Evolutionary conservation across 2,888 invertebrate genomes (phyloP).

Genomic region (Melanargia galathea): DNA sequence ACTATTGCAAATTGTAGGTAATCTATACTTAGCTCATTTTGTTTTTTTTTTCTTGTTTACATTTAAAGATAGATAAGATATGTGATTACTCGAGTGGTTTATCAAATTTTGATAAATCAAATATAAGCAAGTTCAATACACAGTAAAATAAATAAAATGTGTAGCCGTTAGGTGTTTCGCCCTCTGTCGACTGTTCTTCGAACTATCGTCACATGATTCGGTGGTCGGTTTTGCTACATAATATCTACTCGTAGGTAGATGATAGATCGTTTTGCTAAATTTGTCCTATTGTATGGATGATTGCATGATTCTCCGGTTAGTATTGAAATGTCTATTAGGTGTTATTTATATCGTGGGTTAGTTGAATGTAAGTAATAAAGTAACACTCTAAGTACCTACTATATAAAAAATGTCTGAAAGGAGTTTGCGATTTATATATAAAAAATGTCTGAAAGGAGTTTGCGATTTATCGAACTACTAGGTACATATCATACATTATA

Average conservation of each 20-base stretch:
- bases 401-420: not conserved
- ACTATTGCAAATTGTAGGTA: too few relatives aligned
- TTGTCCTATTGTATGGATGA: slow-evolving; percentile 4
- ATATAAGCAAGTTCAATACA: slow-evolving; percentile 1
- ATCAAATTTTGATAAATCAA: not conserved
- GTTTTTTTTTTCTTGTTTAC: not conserved
- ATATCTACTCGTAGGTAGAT: too few relatives aligned
- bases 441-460: not conserved
- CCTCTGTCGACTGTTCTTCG: slow-evolving; percentile 10
- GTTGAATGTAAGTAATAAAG: not conserved
- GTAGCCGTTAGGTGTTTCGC: not conserved
- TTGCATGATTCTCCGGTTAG: not conserved
- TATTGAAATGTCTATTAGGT: not conserved
- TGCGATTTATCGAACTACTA: not conserved
- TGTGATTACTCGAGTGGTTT: not conserved
- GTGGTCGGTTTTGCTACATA: not conserved
- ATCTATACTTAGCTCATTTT: not conserved
- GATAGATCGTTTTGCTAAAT: not conserved
- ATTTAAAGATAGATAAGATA: not conserved
- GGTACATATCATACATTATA: not conserved
- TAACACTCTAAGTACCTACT: not conserved
- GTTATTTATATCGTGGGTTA: not conserved
- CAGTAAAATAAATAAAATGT: not conserved
- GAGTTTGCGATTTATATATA: too few relatives aligned
- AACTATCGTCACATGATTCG: slow-evolving; percentile 22